phyloP scores from a whole-genome alignment of 30 jellyfish, hydroid and myxozoan species.

The Cassiopea andromeda region DNA sequence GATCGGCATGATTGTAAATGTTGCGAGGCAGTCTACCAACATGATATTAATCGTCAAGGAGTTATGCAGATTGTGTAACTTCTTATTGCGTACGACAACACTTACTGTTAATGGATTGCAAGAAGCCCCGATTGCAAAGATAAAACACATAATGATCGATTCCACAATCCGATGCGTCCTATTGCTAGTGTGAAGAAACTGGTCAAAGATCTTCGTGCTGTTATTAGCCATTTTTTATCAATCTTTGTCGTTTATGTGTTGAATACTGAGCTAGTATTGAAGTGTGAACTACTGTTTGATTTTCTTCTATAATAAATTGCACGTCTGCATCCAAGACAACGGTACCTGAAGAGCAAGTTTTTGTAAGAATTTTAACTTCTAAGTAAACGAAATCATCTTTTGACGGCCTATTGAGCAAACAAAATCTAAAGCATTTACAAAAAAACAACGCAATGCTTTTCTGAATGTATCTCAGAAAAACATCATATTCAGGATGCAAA shows the following conservation, averaged over 20 bases:
- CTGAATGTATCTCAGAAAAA: neutral
- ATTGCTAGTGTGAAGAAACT: constrained; percentile 2
- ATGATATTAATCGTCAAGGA: constrained; percentile 53
- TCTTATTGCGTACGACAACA: constrained; percentile 29
- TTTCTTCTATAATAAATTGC: no score
- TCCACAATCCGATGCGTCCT: constrained; percentile 30
- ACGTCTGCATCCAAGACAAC: neutral
- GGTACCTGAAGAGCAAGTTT: neutral
- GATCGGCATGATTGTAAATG: constrained; percentile 34
- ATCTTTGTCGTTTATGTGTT: no score
- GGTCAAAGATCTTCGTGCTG: neutral
- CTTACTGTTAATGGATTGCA: constrained; percentile 60
- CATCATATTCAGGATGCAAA: neutral
- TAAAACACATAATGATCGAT: constrained; percentile 21
- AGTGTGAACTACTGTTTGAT: no score
- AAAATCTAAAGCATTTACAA: neutral
- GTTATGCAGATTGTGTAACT: constrained; percentile 52
- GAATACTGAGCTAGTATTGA: no score
- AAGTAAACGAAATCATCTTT: neutral
- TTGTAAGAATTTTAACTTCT: neutral
- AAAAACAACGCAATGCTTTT: neutral
- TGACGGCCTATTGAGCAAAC: neutral
- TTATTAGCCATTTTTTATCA: constrained; percentile 5
- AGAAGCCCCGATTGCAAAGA: constrained; percentile 45
- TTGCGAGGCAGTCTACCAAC: constrained; percentile 37